A percentile compares a stretch with the other conserved stretches of the same genome.
Conservation (phyloP, 2,113 vertebrate species). For the Gambusia affinis region DNA sequence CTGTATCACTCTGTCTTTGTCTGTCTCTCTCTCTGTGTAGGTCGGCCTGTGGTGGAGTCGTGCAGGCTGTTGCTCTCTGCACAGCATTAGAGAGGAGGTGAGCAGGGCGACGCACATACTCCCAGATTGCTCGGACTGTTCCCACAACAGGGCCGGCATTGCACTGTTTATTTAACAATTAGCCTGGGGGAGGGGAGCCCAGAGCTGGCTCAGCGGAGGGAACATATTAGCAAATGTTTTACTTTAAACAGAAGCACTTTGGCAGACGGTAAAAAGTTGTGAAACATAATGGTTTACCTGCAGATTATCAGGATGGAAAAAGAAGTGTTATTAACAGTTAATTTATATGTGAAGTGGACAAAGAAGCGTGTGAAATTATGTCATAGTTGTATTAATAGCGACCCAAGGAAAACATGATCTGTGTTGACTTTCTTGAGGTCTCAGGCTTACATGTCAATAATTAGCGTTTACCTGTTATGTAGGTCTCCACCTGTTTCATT, state of each 20-base stretch:
- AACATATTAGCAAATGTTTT: constrained; percentile 34
- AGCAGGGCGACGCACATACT: constrained; percentile 36
- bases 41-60: constrained; percentile 50
- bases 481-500: not conserved
- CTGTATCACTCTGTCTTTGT: constrained; percentile 42
- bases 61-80: constrained; percentile 48
- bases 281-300: not conserved
- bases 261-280: not conserved
- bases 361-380: not conserved
- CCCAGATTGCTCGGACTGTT: constrained; percentile 47
- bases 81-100: constrained; percentile 52
- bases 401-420: not conserved
- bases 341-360: not conserved
- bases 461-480: not conserved
- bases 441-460: not conserved
- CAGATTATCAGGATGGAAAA: not conserved
- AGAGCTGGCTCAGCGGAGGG: constrained; percentile 23
- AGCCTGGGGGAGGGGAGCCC: constrained; percentile 45
- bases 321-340: not conserved
- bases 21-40: constrained; percentile 49
- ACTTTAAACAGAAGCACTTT: constrained; percentile 6
- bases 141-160: constrained; percentile 64
- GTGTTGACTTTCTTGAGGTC: not conserved
- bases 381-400: not conserved
- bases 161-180: constrained; percentile 73